These are phyloP conservation scores for Nomada fucata DNA, from an alignment of 2,888 invertebrate genomes.

Conservation along the genomic window DNA sequence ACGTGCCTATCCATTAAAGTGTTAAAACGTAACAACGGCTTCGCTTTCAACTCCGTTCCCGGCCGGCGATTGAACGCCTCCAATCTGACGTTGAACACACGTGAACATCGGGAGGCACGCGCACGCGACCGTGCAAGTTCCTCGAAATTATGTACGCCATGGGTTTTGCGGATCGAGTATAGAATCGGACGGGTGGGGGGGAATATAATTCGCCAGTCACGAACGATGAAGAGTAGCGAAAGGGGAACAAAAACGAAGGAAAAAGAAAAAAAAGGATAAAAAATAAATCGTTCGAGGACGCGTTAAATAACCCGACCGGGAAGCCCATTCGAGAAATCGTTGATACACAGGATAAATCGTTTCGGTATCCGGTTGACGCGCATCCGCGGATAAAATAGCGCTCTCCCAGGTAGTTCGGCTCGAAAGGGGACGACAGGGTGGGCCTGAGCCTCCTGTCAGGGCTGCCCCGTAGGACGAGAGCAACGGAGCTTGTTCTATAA, in stretches of 20 bases:
- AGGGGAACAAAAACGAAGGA: not conserved
- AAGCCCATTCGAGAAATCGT: constrained; percentile 3
- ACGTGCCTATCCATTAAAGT: constrained; percentile 5
- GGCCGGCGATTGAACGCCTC: constrained; percentile 14
- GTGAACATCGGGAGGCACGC: constrained; percentile 8
- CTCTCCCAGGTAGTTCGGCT: constrained; percentile 36
- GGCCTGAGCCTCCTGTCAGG: constrained; percentile 57
- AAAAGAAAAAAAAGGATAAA: not conserved
- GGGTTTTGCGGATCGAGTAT: not conserved
- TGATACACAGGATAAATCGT: constrained; percentile 41
- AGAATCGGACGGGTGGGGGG: no score
- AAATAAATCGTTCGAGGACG: not conserved
- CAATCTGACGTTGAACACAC: constrained; percentile 17
- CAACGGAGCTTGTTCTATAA: constrained; percentile 73
- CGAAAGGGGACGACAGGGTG: constrained; percentile 44
- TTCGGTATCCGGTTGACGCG: constrained; percentile 38
- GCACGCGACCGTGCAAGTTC: constrained; percentile 20
- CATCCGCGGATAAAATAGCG: constrained; percentile 37
- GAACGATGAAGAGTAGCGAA: not conserved
- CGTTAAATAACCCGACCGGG: not conserved
- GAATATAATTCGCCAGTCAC: no score
- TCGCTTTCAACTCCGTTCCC: constrained; percentile 9
- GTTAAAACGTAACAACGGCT: constrained; percentile 12
- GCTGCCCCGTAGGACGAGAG: constrained; percentile 62
- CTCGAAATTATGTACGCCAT: constrained; percentile 9